Percentiles rank a stretch among this genome's conserved stretches.
Evolutionary conservation across 1,140 invertebrate genomes (phyloP).

Genomic region (Bombus pascuorum): DNA sequence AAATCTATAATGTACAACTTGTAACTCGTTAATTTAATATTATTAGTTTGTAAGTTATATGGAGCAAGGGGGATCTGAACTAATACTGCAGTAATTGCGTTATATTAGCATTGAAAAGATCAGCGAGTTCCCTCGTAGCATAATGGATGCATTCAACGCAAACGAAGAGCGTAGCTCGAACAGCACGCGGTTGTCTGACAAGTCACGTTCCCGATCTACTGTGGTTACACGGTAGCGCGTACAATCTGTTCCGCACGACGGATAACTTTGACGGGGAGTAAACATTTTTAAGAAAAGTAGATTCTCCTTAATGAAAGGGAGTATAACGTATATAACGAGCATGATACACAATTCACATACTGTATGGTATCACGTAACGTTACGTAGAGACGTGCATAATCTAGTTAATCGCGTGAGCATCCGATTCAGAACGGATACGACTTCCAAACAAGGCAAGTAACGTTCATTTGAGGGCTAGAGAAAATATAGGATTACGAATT

Average conservation of each 20-base stretch:
- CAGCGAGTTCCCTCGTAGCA: neutral
- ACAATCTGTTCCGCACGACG: no score
- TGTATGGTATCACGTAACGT: neutral
- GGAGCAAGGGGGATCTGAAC: neutral
- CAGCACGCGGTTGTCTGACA: neutral
- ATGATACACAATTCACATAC: neutral
- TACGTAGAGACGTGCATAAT: conserved; percentile 3
- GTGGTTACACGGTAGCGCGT: no score
- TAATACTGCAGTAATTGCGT: neutral
- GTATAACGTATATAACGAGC: no score
- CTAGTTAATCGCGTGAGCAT: neutral
- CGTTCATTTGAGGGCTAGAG: neutral
- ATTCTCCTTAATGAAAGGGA: neutral
- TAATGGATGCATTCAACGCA: no score
- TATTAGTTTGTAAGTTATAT: neutral
- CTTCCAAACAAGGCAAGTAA: neutral
- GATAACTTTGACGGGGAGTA: neutral
- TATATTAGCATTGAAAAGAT: neutral
- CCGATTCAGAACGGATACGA: neutral
- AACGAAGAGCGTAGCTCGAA: no score
- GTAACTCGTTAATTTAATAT: neutral
- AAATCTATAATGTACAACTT: neutral
- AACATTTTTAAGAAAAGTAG: neutral
- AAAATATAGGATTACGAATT: neutral
- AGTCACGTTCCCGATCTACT: neutral